Evolutionary conservation across 2,113 vertebrate species (phyloP), one percentile per base, ranked within the genome.

Genomic region (Labeo catla): DNA sequence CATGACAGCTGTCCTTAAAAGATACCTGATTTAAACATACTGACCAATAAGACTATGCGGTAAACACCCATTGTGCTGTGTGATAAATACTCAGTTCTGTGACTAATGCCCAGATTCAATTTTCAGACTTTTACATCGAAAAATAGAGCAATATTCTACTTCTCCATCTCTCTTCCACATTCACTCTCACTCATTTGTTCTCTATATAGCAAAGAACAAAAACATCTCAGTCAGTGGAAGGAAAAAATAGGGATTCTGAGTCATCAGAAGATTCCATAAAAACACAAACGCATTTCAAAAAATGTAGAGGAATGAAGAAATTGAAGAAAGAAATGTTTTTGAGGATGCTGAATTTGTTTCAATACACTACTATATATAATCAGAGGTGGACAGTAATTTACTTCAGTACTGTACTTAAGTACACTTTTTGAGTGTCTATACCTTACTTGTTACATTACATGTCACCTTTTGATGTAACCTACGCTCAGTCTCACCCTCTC

Each of bases 11-110:
- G 49, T 82, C 23, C 63, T 68, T n/a, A 68, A 52, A 70, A 36
- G 1, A 36, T 36, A 52, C 45, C 63, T 82, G 16, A 52, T 82
- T 82, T 70, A 19, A 47, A 81, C 21, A 45, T 80, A 63, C 77
- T 80, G 21, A 63, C 15, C 43, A 81, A 66, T 81, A 45, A 49
- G 50, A 9, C 39, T 34, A 2, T 36, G 52, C 36, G 34, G 52
- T 39, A 57, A 54, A 28, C 28, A 47, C 2, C 15, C 13, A 15
- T 70, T 52, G 73, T 76, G 73, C 12, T 36, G 19, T 47, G 16
- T 65, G 57, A 45, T n/a, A 47, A 59, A 52, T 49, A 21, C 21
- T 66, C n/a, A 68, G 39, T 47, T 34, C n/a, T 82, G 13, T 34
- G 15, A 82, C 59, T 68, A 65, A 81, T 82, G 45, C 23, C 21